Evolutionary conservation across 1,140 invertebrate genomes (phyloP).

Genomic region (Drosophila orena): DNA sequence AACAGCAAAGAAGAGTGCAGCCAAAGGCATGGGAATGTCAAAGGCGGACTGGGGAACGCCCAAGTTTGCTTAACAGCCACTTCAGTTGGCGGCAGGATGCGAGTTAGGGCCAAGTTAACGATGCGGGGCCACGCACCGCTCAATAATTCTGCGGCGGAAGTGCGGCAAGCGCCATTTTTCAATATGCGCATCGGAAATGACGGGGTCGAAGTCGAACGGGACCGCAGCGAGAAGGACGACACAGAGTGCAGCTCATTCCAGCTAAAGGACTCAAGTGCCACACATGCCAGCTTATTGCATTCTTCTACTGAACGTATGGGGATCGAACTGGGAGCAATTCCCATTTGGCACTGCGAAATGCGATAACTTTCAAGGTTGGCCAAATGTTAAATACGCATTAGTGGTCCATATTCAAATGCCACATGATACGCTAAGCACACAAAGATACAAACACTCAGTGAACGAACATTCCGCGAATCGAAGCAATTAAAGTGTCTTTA

Average conservation of each 20-base stretch:
- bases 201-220: conserved; percentile 46
- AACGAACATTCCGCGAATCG: conserved; percentile 9
- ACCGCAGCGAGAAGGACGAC: conserved; percentile 3
- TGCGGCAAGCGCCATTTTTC: conserved; percentile 76
- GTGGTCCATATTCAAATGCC: conserved; percentile 53
- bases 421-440: conserved; percentile 31
- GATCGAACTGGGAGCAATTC: conserved; percentile 19
- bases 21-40: conserved; percentile 25
- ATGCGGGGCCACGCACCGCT: conserved; percentile 48
- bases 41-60: conserved; percentile 36
- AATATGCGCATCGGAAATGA: conserved; percentile 73
- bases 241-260: conserved; percentile 15
- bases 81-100: conserved; percentile 50
- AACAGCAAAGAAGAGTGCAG: conserved; percentile 44
- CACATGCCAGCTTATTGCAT: conserved; percentile 57
- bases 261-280: conserved; percentile 3
- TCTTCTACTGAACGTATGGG: conserved; percentile 20
- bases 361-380: conserved; percentile 68
- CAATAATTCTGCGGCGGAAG: conserved; percentile 67
- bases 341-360: conserved; percentile 43
- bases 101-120: conserved; percentile 65
- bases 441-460: conserved; percentile 21
- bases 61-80: conserved; percentile 48
- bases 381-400: conserved; percentile 74
- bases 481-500: conserved; percentile 82